phyloP scores from a whole-genome alignment of 2,888 invertebrate genomes.

The Podabrus alpinus region DNA sequence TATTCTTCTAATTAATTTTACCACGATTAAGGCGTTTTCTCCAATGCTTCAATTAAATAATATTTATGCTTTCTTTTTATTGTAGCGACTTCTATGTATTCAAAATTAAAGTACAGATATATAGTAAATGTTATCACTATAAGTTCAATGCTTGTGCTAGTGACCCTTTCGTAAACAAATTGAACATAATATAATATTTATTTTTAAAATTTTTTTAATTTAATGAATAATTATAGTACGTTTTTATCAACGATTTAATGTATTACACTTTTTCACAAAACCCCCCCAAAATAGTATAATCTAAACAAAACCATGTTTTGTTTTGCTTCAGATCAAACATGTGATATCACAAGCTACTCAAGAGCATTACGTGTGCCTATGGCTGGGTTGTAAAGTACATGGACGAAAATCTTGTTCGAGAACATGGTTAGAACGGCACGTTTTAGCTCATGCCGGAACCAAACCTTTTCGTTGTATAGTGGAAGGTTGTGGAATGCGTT shows the following conservation, averaged over 20 bases:
- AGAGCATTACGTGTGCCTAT: slow-evolving; percentile 87
- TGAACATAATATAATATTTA: not conserved
- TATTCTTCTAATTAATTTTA: not conserved
- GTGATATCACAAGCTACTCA: slow-evolving; percentile 83
- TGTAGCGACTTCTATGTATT: not conserved
- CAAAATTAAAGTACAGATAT: not conserved
- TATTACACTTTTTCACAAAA: too few species aligned
- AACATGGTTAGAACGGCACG: slow-evolving; percentile 92
- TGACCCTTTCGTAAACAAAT: not conserved
- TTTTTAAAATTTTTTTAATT: not conserved
- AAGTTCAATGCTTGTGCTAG: not conserved
- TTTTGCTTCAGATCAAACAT: slow-evolving; percentile 69
- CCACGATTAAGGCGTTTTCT: not conserved
- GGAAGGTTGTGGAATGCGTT: slow-evolving; percentile 87
- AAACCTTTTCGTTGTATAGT: slow-evolving; percentile 96
- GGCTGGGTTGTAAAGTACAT: slow-evolving; percentile 94
- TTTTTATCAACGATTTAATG: not conserved
- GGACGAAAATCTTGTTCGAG: slow-evolving; percentile 89
- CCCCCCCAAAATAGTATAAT: too few species aligned
- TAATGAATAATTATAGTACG: not conserved
- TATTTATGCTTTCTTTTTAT: not conserved
- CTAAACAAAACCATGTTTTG: slow-evolving; percentile 8
- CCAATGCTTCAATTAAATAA: not conserved
- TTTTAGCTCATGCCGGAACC: slow-evolving; percentile 86
- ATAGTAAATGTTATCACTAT: not conserved